Conservation (phyloP, 2,888 invertebrate genomes). For the Drymonia ruficornis region DNA sequence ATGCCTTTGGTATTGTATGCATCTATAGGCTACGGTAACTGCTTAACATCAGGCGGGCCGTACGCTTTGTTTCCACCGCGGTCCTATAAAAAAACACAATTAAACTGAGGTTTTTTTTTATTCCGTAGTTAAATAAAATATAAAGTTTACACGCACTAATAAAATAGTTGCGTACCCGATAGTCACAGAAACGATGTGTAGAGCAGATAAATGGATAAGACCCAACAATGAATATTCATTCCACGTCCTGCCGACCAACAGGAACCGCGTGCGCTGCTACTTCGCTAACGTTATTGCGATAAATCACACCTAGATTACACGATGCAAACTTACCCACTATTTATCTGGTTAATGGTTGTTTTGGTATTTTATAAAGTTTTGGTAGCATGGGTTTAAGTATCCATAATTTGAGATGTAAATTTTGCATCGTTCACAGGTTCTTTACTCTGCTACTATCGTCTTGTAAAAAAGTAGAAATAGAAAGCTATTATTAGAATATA, state of each 20-base stretch:
- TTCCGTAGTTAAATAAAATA: too few species aligned
- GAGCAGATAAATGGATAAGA: conserved; percentile 33
- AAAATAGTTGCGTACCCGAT: not conserved
- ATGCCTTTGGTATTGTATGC: too few species aligned
- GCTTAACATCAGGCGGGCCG: too few species aligned
- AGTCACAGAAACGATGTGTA: conserved; percentile 3
- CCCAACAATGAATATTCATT: conserved; percentile 46
- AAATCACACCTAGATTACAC: conserved; percentile 3
- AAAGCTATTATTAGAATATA: too few species aligned
- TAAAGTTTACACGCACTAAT: not conserved
- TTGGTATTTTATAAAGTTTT: not conserved
- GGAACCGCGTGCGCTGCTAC: conserved; percentile 22
- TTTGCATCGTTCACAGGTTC: too few species aligned
- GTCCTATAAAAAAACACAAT: too few species aligned
- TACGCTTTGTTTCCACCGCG: too few species aligned
- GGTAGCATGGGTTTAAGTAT: not conserved
- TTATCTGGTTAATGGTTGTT: not conserved
- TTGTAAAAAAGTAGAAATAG: too few species aligned
- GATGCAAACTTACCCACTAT: conserved; percentile 1
- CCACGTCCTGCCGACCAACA: conserved; percentile 34
- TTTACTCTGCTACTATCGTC: too few species aligned
- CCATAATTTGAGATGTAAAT: too few species aligned
- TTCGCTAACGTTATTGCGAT: conserved; percentile 22
- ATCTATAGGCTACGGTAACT: too few species aligned
- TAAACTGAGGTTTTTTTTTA: too few species aligned